Conservation (phyloP, 1,140 invertebrate species). For the Lordiphosa stackelbergi region DNA sequence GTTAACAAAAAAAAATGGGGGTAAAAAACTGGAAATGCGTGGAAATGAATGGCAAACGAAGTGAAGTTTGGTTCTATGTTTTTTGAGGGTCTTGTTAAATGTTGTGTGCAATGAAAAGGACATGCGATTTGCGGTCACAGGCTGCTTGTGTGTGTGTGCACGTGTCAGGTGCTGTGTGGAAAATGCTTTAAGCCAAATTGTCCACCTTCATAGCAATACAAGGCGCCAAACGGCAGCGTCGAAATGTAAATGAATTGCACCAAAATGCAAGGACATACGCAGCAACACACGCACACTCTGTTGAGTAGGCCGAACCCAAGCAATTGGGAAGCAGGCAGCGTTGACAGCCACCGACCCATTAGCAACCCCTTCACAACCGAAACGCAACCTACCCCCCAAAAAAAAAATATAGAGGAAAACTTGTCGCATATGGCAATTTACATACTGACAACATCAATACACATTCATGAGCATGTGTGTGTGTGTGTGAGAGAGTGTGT, state of each 20-base stretch:
- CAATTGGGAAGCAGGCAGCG: slow-evolving; percentile 5
- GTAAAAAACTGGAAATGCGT: slow-evolving; percentile 30
- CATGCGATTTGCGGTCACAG: slow-evolving; percentile 40
- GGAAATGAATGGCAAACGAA: slow-evolving; percentile 21
- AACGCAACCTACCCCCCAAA: slow-evolving; percentile 65
- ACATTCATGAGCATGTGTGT: slow-evolving; percentile 6
- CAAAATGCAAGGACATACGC: slow-evolving; percentile 72
- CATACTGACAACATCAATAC: slow-evolving; percentile 67
- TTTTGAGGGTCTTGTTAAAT: slow-evolving; percentile 47
- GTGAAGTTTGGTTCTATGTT: slow-evolving; percentile 10
- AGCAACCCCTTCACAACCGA: slow-evolving; percentile 57
- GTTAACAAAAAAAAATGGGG: slow-evolving; percentile 37
- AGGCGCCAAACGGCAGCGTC: slow-evolving; percentile 43
- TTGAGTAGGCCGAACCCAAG: slow-evolving; percentile 44
- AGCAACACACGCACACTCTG: slow-evolving; percentile 19
- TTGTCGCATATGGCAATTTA: slow-evolving; percentile 66
- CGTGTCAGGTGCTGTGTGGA: slow-evolving; percentile 17
- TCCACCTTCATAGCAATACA: slow-evolving; percentile 35
- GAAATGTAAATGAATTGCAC: slow-evolving; percentile 75
- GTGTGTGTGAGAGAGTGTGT: too few species aligned
- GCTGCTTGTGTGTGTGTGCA: slow-evolving; percentile 9
- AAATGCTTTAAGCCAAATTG: slow-evolving; percentile 47
- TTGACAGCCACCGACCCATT: slow-evolving; percentile 45
- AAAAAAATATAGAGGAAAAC: slow-evolving; percentile 22
- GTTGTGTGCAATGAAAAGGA: slow-evolving; percentile 55